Conservation (phyloP, 2,888 invertebrate species). For the Fragum fragum region DNA sequence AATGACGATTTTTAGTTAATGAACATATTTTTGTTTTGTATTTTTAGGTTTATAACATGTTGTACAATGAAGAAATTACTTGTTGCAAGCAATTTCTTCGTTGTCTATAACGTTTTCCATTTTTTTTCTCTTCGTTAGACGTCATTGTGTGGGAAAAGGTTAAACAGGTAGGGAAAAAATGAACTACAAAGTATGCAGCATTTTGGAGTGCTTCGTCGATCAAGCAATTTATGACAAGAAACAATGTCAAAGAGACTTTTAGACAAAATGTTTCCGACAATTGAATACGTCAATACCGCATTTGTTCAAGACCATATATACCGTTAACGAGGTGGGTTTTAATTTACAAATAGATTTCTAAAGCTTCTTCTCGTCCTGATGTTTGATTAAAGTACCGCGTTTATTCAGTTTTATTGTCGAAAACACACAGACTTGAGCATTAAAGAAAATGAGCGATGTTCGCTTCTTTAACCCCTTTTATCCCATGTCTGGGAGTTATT, state of each 20-base stretch:
- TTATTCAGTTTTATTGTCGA: constrained; percentile 62
- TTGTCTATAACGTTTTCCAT: too few relatives aligned
- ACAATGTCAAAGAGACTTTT: constrained; percentile 29
- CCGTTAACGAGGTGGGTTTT: constrained; percentile 52
- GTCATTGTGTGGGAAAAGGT: too few relatives aligned
- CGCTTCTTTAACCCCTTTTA: constrained; percentile 62
- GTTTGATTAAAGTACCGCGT: constrained; percentile 48
- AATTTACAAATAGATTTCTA: constrained; percentile 63
- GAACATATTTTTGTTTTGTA: too few relatives aligned
- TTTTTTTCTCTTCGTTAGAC: too few relatives aligned
- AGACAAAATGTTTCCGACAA: constrained; percentile 37
- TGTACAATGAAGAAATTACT: too few relatives aligned
- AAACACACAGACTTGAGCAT: constrained; percentile 65
- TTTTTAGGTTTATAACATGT: too few relatives aligned
- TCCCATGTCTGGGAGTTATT: constrained; percentile 31
- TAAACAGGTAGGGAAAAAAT: too few relatives aligned
- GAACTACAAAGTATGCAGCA: background rate
- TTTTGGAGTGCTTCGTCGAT: background rate
- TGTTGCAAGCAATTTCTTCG: too few relatives aligned
- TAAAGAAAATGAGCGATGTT: constrained; percentile 59
- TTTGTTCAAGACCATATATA: constrained; percentile 40
- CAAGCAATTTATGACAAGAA: constrained; percentile 13
- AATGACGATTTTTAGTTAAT: too few relatives aligned
- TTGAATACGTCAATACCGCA: constrained; percentile 35
- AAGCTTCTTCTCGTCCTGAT: constrained; percentile 31